Evolutionary conservation across 1,140 invertebrate genomes (phyloP).

Genomic region (Arion vulgaris): DNA sequence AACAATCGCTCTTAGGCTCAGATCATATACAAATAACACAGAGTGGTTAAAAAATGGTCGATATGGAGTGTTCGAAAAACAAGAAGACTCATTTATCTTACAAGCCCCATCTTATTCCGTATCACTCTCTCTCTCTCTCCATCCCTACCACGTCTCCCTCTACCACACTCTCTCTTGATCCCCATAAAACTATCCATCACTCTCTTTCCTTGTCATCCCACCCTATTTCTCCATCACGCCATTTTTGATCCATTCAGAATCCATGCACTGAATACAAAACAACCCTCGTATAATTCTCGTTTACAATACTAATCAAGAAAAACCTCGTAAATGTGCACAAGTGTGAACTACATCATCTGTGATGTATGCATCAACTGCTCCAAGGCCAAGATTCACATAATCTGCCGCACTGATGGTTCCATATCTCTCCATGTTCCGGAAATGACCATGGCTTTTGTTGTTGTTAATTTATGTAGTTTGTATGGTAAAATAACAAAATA

Average conservation of each 20-base stretch:
- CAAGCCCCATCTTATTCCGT: neutral
- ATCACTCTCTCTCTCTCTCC: conserved; percentile 1
- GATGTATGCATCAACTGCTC: neutral
- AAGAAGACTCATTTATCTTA: too few relatives aligned
- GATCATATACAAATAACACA: too few relatives aligned
- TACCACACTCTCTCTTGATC: too few relatives aligned
- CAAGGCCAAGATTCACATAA: neutral
- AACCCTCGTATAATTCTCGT: neutral
- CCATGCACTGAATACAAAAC: neutral
- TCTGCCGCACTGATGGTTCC: neutral
- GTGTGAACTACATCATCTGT: neutral
- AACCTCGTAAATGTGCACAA: neutral
- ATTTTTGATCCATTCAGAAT: neutral
- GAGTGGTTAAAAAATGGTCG: too few relatives aligned
- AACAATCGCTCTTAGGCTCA: too few relatives aligned
- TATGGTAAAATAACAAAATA: neutral
- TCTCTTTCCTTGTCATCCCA: neutral
- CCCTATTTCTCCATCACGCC: too few relatives aligned
- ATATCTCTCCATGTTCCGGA: conserved; percentile 8
- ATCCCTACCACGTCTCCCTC: neutral
- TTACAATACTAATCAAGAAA: neutral
- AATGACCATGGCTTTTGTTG: neutral
- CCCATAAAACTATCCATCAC: neutral
- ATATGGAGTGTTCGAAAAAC: too few relatives aligned
- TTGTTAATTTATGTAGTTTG: neutral